Conservation (phyloP, 2,113 vertebrate species). For the Vulpes ferrilata region DNA sequence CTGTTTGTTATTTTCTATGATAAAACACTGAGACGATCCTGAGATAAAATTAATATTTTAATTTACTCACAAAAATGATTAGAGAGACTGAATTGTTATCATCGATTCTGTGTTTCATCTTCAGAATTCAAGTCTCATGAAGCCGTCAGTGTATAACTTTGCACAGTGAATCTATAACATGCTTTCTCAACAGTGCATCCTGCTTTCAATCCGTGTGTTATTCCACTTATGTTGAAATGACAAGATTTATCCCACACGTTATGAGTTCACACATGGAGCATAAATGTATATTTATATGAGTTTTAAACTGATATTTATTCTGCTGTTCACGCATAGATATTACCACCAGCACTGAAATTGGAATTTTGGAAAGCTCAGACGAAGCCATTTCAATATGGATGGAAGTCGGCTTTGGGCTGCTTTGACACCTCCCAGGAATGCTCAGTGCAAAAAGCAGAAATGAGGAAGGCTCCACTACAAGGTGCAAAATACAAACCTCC, state of each 20-base stretch:
- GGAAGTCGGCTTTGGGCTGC: constrained; percentile 34
- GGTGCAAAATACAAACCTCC: constrained; percentile 77
- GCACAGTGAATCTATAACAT: neutral
- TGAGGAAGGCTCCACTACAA: constrained; percentile 79
- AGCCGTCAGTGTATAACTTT: neutral
- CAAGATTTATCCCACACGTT: constrained; percentile 45
- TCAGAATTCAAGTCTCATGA: neutral
- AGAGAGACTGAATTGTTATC: neutral
- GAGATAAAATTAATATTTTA: neutral
- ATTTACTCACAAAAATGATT: neutral
- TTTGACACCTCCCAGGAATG: constrained; percentile 41
- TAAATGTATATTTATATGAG: constrained; percentile 59
- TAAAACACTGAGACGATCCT: neutral
- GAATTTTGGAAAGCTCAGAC: neutral
- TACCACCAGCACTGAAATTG: constrained; percentile 6
- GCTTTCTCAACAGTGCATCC: neutral
- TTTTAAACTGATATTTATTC: constrained; percentile 65
- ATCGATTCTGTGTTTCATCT: neutral
- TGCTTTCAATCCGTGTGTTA: constrained; percentile 29
- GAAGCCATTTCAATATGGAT: constrained; percentile 61
- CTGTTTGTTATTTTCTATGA: neutral
- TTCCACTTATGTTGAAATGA: constrained; percentile 62
- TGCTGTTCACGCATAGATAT: neutral
- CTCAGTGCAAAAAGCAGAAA: constrained; percentile 83
- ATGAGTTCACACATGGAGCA: constrained; percentile 50